Evolutionary conservation across 1,140 invertebrate genomes (phyloP).

Genomic region (Ruditapes philippinarum): DNA sequence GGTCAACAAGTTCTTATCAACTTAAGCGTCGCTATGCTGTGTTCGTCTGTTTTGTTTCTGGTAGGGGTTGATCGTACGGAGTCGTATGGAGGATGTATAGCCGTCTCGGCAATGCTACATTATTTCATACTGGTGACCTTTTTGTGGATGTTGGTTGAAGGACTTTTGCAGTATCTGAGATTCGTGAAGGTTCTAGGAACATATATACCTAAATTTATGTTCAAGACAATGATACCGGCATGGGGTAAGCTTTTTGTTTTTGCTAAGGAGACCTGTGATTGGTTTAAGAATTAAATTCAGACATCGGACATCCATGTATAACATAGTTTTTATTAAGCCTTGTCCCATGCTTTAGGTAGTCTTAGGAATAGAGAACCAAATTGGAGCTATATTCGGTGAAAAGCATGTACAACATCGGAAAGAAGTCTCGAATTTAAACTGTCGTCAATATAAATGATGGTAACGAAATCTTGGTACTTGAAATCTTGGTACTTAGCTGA

Average conservation of each 20-base stretch:
- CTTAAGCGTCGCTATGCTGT: constrained; percentile 80
- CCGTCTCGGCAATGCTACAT: constrained; percentile 85
- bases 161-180: constrained; percentile 86
- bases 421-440: no score
- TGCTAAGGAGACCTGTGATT: no score
- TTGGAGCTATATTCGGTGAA: no score
- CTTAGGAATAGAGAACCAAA: no score
- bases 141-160: constrained; percentile 88
- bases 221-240: constrained; percentile 85
- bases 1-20: constrained; percentile 83
- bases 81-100: constrained; percentile 78
- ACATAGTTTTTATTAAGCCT: no score
- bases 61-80: constrained; percentile 78
- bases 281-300: no score
- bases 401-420: no score
- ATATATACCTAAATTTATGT: constrained; percentile 85
- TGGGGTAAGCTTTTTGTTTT: constrained; percentile 84
- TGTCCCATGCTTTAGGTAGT: no score
- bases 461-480: no score
- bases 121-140: constrained; percentile 87
- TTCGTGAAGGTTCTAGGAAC: constrained; percentile 87
- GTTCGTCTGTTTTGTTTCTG: constrained; percentile 80
- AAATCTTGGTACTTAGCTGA: no score
- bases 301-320: no score
- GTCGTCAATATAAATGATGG: no score